Percentiles rank a stretch among this genome's conserved stretches.
Conservation (phyloP, 2,888 invertebrate species). For the Automeris io region DNA sequence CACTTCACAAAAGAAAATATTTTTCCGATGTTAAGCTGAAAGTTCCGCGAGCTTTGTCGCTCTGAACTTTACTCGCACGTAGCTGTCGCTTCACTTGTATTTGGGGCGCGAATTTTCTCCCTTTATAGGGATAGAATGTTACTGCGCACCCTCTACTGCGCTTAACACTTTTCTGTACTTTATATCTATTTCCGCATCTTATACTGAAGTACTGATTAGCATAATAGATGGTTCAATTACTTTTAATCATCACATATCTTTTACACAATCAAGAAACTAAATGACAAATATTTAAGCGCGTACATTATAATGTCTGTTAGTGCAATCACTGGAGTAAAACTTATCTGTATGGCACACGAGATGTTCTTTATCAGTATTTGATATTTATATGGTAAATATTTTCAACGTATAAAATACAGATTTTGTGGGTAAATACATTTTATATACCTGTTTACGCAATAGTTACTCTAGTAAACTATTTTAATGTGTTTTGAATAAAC, state of each 20-base stretch:
- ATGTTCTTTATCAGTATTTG: conserved; percentile 41
- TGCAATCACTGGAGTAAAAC: conserved; percentile 29
- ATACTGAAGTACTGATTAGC: neutral
- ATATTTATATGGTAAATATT: conserved; percentile 60
- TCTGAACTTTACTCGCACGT: conserved; percentile 38
- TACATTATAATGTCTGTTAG: conserved; percentile 7
- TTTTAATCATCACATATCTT: neutral
- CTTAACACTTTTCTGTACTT: conserved; percentile 26
- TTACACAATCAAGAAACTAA: neutral
- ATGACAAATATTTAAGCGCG: conserved; percentile 20
- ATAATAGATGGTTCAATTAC: neutral
- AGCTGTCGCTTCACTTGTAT: conserved; percentile 55
- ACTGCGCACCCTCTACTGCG: conserved; percentile 67
- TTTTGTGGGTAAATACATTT: neutral
- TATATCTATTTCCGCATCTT: conserved; percentile 4
- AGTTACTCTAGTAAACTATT: too few relatives aligned
- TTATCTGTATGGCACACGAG: conserved; percentile 58
- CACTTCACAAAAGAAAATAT: conserved; percentile 40
- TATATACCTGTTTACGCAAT: too few relatives aligned
- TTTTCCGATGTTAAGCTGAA: conserved; percentile 23
- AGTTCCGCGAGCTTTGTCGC: conserved; percentile 30
- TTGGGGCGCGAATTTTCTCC: conserved; percentile 51
- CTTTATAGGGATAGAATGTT: conserved; percentile 58
- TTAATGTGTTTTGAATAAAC: too few relatives aligned
- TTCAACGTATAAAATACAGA: conserved; percentile 24